Base-by-base conservation (phyloP, 2,113 vertebrate species). In the Python bivittatus region DNA sequence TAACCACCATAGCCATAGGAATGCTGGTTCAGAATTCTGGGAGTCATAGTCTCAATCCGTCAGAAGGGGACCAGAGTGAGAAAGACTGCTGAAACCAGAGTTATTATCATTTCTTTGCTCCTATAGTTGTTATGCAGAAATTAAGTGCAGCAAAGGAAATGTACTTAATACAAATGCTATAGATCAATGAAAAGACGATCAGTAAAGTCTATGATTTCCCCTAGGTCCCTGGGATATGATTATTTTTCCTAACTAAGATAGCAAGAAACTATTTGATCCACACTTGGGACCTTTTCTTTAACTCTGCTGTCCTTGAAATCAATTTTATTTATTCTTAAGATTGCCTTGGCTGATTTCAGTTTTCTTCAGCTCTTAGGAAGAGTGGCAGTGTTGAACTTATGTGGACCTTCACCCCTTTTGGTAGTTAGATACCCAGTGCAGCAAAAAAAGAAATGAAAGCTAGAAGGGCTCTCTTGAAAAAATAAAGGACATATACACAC, bases 321-420 rank as follows among this genome's bases (percentile, higher is more conserved):
- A 96, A 96, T 96, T 96, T 97, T 94, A 92, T 96, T 96, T 97
- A 94, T 96, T 96, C 94, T 97, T 95, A 93, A 68, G 57, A 88
- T 96, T 97, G 97, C 96, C 96, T 97, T 97, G 94, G 90, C 95
- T 95, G 94, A 88, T 95, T 96, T 93, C 68, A 91, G 44, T 95
- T 97, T 96, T 95, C 87, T n/a, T 93, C 89, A 58, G 52, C 52
- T 64, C 93, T 97, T 93, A 94, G 92, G 92, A 94, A 95, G 91
- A 93, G 88, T 92, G 96, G 95, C 94, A 95, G 96, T 97, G 93
- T 93, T 95, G 93, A 98, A 96, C 95, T 97, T 94, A 56, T 64
- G 17, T 22, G 96, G 94, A 96, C 88, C 93, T 96, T 90, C 10
- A 17, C 33, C 68, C 86, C 53, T 58, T 89, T 89, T 53, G 56